Evolutionary conservation across 2,797 vertebrate species (phyloP).

Genomic region (Acanthiza pusilla): DNA sequence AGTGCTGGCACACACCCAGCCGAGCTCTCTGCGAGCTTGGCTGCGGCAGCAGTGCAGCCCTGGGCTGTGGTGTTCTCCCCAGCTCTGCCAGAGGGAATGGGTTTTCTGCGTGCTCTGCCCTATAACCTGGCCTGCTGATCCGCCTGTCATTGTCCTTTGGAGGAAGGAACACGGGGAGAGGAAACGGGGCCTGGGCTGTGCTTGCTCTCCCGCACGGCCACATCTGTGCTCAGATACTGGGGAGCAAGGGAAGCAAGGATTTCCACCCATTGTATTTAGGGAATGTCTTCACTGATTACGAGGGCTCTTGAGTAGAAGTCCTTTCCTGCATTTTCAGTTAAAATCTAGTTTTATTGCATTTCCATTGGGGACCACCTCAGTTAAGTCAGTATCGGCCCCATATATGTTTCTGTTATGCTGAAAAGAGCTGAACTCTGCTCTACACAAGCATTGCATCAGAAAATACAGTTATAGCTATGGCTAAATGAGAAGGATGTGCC

Average conservation of each 20-base stretch:
- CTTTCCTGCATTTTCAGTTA: slow-evolving; percentile 38
- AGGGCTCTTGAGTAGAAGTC: neutral
- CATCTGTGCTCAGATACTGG: neutral
- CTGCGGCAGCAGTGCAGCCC: neutral
- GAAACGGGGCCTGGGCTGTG: neutral
- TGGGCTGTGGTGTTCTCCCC: neutral
- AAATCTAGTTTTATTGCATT: slow-evolving; percentile 3
- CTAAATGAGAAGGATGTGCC: neutral
- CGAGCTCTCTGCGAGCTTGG: neutral
- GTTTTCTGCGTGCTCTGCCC: neutral
- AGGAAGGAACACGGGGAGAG: slow-evolving; percentile 16
- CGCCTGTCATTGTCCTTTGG: neutral
- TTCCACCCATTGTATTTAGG: slow-evolving; percentile 53
- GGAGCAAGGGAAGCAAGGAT: slow-evolving; percentile 14
- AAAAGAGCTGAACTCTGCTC: neutral
- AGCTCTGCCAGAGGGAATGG: neutral
- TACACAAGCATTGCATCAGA: neutral
- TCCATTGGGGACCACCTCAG: neutral
- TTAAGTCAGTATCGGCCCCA: neutral
- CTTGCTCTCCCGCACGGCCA: neutral
- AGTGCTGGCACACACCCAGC: neutral
- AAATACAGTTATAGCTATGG: neutral
- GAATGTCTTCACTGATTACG: slow-evolving; percentile 11
- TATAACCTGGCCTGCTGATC: neutral
- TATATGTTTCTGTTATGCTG: neutral